Evolutionary conservation across 2,888 invertebrate species (phyloP).

Genomic region (Psylliodes chrysocephalus): DNA sequence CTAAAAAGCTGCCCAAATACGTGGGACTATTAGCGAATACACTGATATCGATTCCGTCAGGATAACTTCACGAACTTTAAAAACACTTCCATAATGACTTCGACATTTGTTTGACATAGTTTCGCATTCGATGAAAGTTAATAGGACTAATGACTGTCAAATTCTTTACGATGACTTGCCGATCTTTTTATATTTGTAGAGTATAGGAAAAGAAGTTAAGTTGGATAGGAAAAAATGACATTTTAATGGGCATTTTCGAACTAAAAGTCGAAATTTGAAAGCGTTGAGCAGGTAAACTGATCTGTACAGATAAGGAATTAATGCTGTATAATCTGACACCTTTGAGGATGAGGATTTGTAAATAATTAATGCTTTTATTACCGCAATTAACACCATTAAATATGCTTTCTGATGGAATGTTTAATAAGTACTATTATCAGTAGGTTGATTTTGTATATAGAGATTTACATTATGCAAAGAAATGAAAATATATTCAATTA

Average conservation of each 20-base stretch:
- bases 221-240: conserved; percentile 24
- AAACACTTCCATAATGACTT: conserved; percentile 30
- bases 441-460: no score
- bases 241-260: conserved; percentile 21
- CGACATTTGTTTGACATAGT: conserved; percentile 41
- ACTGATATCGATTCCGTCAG: conserved; percentile 7
- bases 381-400: no score
- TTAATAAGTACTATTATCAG: no score
- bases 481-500: no score
- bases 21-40: conserved; percentile 23
- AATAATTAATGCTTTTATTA: no score
- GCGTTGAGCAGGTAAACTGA: not conserved
- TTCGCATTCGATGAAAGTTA: conserved; percentile 34
- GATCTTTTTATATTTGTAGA: conserved; percentile 36
- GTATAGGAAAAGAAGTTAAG: conserved; percentile 22
- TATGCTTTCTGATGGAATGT: no score
- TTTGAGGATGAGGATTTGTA: no score
- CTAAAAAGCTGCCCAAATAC: conserved; percentile 7
- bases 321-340: no score
- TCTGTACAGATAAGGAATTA: not conserved
- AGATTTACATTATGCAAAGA: no score
- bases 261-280: not conserved
- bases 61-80: conserved; percentile 10
- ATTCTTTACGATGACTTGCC: conserved; percentile 50
- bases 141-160: conserved; percentile 43